phyloP scores from a whole-genome alignment of 2,113 vertebrate genomes.

The Columbina picui region DNA sequence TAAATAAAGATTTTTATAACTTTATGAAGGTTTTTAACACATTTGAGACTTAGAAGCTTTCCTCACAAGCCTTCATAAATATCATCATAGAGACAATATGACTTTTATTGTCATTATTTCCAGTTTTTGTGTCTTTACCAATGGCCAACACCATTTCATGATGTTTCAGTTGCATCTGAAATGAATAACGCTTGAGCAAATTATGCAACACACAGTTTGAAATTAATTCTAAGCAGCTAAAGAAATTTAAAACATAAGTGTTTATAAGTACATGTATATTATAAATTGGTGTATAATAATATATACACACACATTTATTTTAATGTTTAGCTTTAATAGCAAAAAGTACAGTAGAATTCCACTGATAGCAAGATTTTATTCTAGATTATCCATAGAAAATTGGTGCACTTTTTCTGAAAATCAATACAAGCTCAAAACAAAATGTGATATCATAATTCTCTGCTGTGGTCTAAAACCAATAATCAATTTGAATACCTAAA shows the following conservation, averaged over 20 bases:
- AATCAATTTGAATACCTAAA: constrained; percentile 4
- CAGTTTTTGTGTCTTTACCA: background rate
- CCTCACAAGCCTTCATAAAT: background rate
- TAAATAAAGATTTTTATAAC: background rate
- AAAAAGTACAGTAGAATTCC: constrained; percentile 55
- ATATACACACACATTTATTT: constrained; percentile 39
- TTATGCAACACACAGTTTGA: background rate
- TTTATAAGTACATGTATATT: background rate
- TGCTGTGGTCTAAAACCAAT: background rate
- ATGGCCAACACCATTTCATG: background rate
- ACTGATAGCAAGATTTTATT: constrained; percentile 46
- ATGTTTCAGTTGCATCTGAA: background rate
- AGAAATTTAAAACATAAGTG: background rate
- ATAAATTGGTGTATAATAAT: constrained; percentile 30
- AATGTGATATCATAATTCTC: constrained; percentile 13
- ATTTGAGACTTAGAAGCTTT: background rate
- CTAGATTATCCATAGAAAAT: constrained; percentile 63
- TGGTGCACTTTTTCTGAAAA: constrained; percentile 7
- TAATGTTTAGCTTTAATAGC: constrained; percentile 45
- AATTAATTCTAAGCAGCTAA: background rate
- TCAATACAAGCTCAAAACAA: constrained; percentile 42
- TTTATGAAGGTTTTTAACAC: background rate
- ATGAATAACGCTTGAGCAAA: background rate
- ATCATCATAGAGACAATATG: background rate
- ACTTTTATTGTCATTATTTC: background rate